Base-by-base conservation (phyloP, 2,888 invertebrate species). In the Mesodorylaimus sp. region DNA sequence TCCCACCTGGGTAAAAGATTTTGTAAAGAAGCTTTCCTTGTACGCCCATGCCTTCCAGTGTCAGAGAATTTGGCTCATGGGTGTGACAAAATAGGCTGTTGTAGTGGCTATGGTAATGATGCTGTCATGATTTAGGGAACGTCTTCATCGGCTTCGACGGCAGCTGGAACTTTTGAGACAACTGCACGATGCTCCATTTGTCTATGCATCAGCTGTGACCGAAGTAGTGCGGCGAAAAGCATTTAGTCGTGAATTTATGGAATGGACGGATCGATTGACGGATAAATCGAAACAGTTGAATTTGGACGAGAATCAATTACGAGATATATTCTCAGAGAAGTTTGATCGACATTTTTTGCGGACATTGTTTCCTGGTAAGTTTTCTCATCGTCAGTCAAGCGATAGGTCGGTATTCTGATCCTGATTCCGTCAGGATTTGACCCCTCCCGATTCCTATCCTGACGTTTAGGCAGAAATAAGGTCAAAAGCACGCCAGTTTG, bases 161-260 rank as follows among this genome's bases (percentile, higher is more conserved):
- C 50, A 44, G 16, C 41, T 52, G 48, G 48, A 51, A 26, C 21
- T 53, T 25, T 19, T 51, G 29, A 5, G 39, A 21, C 51, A 52
- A 44, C 45, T 53, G 3, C 53, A 52, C 37, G 51, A 53, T 5
- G 49, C 51, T 16, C 53, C 53, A 19, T 28, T n/a, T 13, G 25
- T 52, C 19, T 52, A 52, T 27, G 41, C 45, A 2, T 2, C 27
- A 5, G 48, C 48, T 19, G 48, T 47, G 3, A 27, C 21, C 24
- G 50, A 50, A 50, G 53, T 53, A n/a, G 5, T 47, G 2, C 47
- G 52, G 25, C 39, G 52, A 21, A n/a, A 32, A 25, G 2, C 28
- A 13, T 53, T 53, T 41, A 19, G 28, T 16, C 29, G 19, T n/a
- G 48, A 53, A 37, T 53, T 36, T 32, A 3, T 16, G 2, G 19